These are phyloP conservation scores for Scaptomyza caliginosa DNA, from an alignment of 2,888 invertebrate genomes.

Conservation along the genomic window DNA sequence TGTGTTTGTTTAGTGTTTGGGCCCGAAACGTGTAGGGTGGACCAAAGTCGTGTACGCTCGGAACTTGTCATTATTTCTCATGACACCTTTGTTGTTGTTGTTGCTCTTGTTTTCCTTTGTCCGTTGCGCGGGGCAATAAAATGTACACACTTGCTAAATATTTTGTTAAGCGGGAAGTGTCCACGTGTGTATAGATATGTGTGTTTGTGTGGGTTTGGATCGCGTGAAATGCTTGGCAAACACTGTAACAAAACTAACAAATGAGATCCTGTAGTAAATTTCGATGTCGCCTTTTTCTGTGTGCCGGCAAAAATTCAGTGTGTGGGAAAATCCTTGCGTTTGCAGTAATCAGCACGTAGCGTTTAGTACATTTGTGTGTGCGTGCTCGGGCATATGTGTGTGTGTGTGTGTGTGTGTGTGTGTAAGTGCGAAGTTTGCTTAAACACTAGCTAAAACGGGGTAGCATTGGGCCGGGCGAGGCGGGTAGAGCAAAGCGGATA, in stretches of 20 bases:
- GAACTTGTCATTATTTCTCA: background rate
- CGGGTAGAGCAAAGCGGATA: conserved; percentile 9
- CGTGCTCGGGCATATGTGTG: conserved; percentile 50
- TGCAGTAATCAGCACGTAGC: conserved; percentile 78
- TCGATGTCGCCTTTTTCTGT: conserved; percentile 54
- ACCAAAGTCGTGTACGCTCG: background rate
- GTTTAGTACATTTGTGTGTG: conserved; percentile 73
- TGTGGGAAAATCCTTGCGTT: conserved; percentile 72
- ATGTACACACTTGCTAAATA: conserved; percentile 71
- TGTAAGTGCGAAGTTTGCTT: conserved; percentile 59
- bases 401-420: conserved; percentile 12
- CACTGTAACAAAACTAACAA: conserved; percentile 72
- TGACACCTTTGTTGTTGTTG: conserved; percentile 21
- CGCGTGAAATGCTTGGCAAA: conserved; percentile 71
- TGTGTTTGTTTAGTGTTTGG: background rate
- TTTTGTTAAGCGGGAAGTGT: conserved; percentile 68
- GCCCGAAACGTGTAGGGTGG: background rate
- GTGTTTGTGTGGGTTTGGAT: conserved; percentile 47
- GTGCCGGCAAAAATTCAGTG: conserved; percentile 24
- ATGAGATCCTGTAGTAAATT: conserved; percentile 72
- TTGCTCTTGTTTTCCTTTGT: conserved; percentile 4
- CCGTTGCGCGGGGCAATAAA: conserved; percentile 44
- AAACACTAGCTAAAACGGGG: conserved; percentile 35
- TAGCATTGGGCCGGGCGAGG: background rate
- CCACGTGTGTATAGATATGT: conserved; percentile 36